These are phyloP conservation scores for Patagioenas fasciata DNA, from an alignment of 2,113 vertebrate species.

Conservation along the genomic window DNA sequence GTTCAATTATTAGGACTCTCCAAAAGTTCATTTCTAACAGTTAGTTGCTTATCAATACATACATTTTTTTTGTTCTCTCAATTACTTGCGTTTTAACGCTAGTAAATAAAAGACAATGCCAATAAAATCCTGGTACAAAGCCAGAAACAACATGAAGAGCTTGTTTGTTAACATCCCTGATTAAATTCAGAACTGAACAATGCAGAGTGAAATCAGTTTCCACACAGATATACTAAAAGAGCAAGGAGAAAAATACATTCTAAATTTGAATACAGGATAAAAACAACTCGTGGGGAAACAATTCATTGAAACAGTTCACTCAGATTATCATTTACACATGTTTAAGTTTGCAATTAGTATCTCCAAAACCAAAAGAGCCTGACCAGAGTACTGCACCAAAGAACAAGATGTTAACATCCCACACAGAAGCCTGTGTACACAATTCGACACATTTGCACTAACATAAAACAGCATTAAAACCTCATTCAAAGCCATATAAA, in stretches of 20 bases:
- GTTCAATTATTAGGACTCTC: background rate
- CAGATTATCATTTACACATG: background rate
- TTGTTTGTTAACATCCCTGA: background rate
- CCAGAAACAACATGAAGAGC: background rate
- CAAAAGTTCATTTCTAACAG: background rate
- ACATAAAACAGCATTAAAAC: background rate
- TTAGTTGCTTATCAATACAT: background rate
- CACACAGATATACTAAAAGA: background rate
- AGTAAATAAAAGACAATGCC: conserved; percentile 18
- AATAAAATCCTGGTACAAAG: background rate
- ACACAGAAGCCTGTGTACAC: background rate
- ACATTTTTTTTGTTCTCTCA: background rate
- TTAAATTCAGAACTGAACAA: background rate
- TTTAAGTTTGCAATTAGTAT: background rate
- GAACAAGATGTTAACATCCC: background rate
- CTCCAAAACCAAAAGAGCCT: background rate
- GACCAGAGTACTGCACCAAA: background rate
- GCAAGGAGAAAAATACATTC: background rate
- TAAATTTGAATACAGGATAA: background rate
- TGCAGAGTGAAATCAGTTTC: background rate
- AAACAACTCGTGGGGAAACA: background rate
- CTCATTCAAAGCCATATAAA: background rate
- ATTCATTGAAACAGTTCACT: background rate
- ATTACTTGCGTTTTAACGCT: background rate
- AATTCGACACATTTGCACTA: background rate